Percentiles rank a stretch among this genome's conserved stretches.
Conservation (phyloP, 2,797 vertebrate species). For the Xyrichtys novacula region DNA sequence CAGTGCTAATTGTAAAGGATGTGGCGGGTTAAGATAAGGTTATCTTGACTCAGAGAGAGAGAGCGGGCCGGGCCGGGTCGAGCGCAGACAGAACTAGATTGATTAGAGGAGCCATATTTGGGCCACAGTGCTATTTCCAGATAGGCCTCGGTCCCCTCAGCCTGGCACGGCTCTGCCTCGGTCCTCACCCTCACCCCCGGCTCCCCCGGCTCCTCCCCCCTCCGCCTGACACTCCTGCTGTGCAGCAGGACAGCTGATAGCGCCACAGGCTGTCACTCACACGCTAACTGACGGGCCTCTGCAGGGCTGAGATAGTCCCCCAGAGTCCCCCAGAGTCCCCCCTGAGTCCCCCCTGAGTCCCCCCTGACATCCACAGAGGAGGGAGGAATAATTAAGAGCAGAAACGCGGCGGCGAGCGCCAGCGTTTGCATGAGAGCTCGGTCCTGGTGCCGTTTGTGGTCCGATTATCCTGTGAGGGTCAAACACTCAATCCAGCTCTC, state of each 20-base stretch:
- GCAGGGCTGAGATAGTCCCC: slow-evolving; percentile 80
- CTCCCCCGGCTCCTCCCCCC: too few relatives aligned
- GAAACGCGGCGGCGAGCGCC: slow-evolving; percentile 63
- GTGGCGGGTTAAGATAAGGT: slow-evolving; percentile 97
- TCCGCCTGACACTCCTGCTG: slow-evolving; percentile 73
- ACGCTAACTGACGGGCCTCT: slow-evolving; percentile 80
- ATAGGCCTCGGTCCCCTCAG: slow-evolving; percentile 71
- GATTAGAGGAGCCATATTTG: slow-evolving; percentile 80
- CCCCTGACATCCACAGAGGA: slow-evolving; percentile 60
- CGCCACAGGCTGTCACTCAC: slow-evolving; percentile 83
- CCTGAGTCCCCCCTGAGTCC: slow-evolving; percentile 66
- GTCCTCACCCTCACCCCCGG: slow-evolving; percentile 62
- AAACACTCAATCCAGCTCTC: slow-evolving; percentile 40
- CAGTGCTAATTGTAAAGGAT: slow-evolving; percentile 93
- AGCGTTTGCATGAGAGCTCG: slow-evolving; percentile 27
- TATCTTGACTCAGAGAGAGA: slow-evolving; percentile 89
- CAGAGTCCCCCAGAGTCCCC: too few relatives aligned
- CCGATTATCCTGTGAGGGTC: slow-evolving; percentile 45
- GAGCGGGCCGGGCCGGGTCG: slow-evolving; percentile 74
- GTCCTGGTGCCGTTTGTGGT: slow-evolving; percentile 30
- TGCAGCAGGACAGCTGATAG: slow-evolving; percentile 83
- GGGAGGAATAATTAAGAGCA: slow-evolving; percentile 59
- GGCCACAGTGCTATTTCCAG: slow-evolving; percentile 79
- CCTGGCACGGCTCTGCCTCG: slow-evolving; percentile 71
- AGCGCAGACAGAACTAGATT: slow-evolving; percentile 80